Base-by-base conservation (phyloP, 2,113 vertebrate genomes). In the Ptilonorhynchus violaceus region DNA sequence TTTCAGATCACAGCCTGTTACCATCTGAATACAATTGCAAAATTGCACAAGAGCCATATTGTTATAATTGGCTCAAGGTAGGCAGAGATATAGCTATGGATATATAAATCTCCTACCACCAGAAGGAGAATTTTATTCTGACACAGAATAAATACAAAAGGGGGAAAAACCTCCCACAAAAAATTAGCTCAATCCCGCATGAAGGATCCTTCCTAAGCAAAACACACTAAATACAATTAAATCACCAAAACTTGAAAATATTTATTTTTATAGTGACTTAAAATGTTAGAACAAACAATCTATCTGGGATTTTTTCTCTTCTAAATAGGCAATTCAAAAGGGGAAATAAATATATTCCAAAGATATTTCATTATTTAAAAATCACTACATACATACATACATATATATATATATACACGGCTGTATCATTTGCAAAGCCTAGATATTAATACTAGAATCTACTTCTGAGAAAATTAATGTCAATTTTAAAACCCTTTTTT, bases 371-470 rank as follows among this genome's bases (percentile, higher is more conserved):
- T 31, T 37, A 81, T 72, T 80, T 72, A 47, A 94, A 93, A 77
- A 64, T 37, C 35, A 78, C 49, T 93, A 8, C 3, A 9, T 82
- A n/a, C 21, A 53, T 52, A n/a, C n/a, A n/a, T n/a, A n/a, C n/a
- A 39, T 39, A 39, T 39, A 39, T 39, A 39, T 39, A 39, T 39
- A 39, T 39, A 39, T 39, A 39, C 10, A 39, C 10, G 37, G 18
- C 25, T 59, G 28, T 41, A 60, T 88, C 9, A 93, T 86, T 93
- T 92, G n/a, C 59, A 85, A 97, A 94, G 30, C 46, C n/a, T 58
- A 75, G 39, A 85, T 91, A 91, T 69, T 77, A 91, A 85, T 91
- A 96, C 55, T 84, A 75, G 85, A 87, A 88, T 80, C 39, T 73
- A 22, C 18, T 74, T 84, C 72, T 92, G 62, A 84, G 30, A 92